Conservation (phyloP, 2,797 vertebrate species). For the Xenopus petersii region DNA sequence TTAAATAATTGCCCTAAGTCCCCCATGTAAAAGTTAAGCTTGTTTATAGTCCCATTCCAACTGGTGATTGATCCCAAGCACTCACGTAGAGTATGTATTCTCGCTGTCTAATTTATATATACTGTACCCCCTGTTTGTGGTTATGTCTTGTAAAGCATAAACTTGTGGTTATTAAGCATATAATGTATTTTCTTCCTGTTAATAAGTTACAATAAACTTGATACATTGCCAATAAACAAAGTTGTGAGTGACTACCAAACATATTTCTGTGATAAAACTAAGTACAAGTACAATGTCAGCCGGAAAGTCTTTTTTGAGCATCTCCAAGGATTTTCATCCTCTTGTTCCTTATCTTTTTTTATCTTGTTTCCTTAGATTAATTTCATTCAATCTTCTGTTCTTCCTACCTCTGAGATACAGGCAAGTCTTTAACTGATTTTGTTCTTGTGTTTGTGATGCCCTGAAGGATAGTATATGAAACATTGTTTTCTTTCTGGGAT, state of each 20-base stretch:
- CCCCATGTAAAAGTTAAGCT: too few species aligned
- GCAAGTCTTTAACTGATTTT: conserved; percentile 30
- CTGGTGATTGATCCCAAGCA: too few species aligned
- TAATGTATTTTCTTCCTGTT: too few species aligned
- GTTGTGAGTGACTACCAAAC: background rate
- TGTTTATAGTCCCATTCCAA: too few species aligned
- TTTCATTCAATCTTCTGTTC: conserved; percentile 35
- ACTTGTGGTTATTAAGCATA: too few species aligned
- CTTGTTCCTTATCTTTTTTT: conserved; percentile 38
- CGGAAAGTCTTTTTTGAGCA: conserved; percentile 18
- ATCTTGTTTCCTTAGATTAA: conserved; percentile 39
- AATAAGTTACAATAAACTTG: too few species aligned
- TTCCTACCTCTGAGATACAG: conserved; percentile 23
- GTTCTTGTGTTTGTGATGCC: conserved; percentile 14
- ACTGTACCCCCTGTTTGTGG: too few species aligned
- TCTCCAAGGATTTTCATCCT: conserved; percentile 49
- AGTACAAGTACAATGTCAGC: conserved; percentile 1
- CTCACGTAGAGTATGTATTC: too few species aligned
- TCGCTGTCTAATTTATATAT: too few species aligned
- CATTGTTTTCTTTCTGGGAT: conserved; percentile 3
- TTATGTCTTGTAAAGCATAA: too few species aligned
- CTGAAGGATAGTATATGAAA: conserved; percentile 25
- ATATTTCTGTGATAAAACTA: background rate
- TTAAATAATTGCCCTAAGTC: too few species aligned
- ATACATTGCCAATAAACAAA: too few species aligned